Base-by-base conservation (phyloP, 2,888 invertebrate genomes). In the Dryobota labecula region DNA sequence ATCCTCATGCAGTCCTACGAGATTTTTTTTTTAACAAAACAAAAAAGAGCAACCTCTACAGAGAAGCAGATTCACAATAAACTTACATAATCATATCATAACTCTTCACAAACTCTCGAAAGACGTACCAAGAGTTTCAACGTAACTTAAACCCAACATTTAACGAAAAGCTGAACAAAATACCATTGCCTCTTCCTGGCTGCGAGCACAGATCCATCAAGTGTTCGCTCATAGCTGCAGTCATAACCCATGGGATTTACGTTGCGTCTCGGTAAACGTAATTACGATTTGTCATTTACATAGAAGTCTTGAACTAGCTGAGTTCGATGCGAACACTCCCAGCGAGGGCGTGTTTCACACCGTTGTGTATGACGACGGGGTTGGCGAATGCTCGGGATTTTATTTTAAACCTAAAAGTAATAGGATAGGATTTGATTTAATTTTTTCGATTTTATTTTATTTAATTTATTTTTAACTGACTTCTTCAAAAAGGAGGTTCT, bases 221-320 rank as follows among this genome's bases (percentile, higher is more conserved):
- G 60, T 47, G 47, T 18, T 67, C 53, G 63, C 63, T 66, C 83
- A 80, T n/a, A n/a, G n/a, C n/a, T n/a, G n/a, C n/a, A n/a, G n/a
- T n/a, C n/a, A n/a, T 71, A 83, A 78, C 57, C 67, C 38, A 57
- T 43, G 47, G 70, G 83, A 54, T 79, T 74, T 83, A 80, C 80
- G 64, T 58, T 41, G 67, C 51, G 69, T 49, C 82, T 78, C 60
- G 60, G 58, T 71, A 65, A 74, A 71, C 75, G 85, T 89, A 89
- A 90, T 90, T 89, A 89, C 84, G 85, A 86, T 86, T 84, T 81
- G 87, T 89, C 86, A 89, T 89, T 89, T 88, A 86, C 88, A 88
- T 89, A 87, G 86, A 80, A 85, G 84, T 77, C 84, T 85, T 83
- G 86, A 75, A 78, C 83, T 78, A 73, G 84, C 78, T 5, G 66